Evolutionary conservation across 1,140 invertebrate genomes (phyloP).

Genomic region (Apis mellifera): DNA sequence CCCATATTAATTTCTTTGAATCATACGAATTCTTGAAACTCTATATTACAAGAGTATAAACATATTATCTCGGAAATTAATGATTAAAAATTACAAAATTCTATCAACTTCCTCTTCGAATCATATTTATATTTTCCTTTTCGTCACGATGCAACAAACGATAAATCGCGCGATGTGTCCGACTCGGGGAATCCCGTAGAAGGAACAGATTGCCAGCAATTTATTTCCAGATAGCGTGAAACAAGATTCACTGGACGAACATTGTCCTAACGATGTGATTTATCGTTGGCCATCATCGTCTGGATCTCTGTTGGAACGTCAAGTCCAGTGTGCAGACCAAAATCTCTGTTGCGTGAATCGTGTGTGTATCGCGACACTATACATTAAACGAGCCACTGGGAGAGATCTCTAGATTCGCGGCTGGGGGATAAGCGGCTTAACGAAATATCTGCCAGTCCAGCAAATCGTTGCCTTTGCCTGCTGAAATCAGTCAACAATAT

Average conservation of each 20-base stretch:
- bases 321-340: constrained; percentile 30
- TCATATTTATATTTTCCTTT: neutral
- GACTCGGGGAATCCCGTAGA: neutral
- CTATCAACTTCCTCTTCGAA: neutral
- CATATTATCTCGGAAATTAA: too few species aligned
- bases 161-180: neutral
- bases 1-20: too few species aligned
- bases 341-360: neutral
- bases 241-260: constrained; percentile 43
- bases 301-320: constrained; percentile 42
- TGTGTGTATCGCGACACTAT: constrained; percentile 3
- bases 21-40: too few species aligned
- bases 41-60: too few species aligned
- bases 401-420: constrained; percentile 56
- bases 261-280: constrained; percentile 68
- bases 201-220: constrained; percentile 31
- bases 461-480: constrained; percentile 41
- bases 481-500: constrained; percentile 43
- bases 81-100: too few species aligned
- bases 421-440: constrained; percentile 60
- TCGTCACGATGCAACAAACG: neutral
- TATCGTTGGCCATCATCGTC: constrained; percentile 60
- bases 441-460: constrained; percentile 44
- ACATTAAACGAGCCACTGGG: constrained; percentile 23
- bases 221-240: constrained; percentile 65